A percentile compares a stretch with the other conserved stretches of the same genome.
These are phyloP conservation scores for Cosmopolites sordidus DNA, from an alignment of 2,888 invertebrate species.

Conservation along the genomic window DNA sequence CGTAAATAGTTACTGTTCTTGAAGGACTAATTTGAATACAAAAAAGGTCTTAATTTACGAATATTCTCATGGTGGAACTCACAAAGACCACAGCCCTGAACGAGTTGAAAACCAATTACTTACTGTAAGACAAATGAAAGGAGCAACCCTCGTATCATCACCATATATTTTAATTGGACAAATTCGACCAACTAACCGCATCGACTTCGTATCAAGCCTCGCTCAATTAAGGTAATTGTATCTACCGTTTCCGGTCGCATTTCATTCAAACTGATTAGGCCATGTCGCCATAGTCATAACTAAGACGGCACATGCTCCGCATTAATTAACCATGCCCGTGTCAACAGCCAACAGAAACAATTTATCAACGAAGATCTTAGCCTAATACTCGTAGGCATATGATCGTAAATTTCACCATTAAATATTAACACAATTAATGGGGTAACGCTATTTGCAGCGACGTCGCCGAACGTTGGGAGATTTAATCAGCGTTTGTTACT, in stretches of 20 bases:
- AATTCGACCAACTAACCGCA: neutral
- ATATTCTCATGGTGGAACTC: too few relatives aligned
- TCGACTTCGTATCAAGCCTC: neutral
- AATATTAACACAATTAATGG: constrained; percentile 29
- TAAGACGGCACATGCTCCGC: constrained; percentile 19
- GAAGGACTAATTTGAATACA: too few relatives aligned
- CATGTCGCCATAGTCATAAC: neutral
- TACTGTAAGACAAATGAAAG: too few relatives aligned
- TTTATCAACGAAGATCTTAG: constrained; percentile 34
- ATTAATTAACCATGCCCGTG: constrained; percentile 35
- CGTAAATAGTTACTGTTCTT: too few relatives aligned
- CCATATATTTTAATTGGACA: neutral
- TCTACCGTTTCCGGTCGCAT: constrained; percentile 28
- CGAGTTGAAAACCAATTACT: too few relatives aligned
- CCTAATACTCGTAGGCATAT: constrained; percentile 23
- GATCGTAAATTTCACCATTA: constrained; percentile 27
- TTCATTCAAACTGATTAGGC: constrained; percentile 17
- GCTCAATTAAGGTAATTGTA: constrained; percentile 29
- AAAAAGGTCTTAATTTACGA: too few relatives aligned
- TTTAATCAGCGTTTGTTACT: constrained; percentile 27
- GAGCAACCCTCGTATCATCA: too few relatives aligned
- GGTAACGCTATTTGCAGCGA: constrained; percentile 22
- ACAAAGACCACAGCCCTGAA: too few relatives aligned
- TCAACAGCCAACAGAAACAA: constrained; percentile 35
- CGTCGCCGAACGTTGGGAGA: constrained; percentile 10